A percentile compares a stretch with the other conserved stretches of the same genome.
Evolutionary conservation across 2,888 invertebrate genomes (phyloP).

Genomic region (Platycheirus albimanus): DNA sequence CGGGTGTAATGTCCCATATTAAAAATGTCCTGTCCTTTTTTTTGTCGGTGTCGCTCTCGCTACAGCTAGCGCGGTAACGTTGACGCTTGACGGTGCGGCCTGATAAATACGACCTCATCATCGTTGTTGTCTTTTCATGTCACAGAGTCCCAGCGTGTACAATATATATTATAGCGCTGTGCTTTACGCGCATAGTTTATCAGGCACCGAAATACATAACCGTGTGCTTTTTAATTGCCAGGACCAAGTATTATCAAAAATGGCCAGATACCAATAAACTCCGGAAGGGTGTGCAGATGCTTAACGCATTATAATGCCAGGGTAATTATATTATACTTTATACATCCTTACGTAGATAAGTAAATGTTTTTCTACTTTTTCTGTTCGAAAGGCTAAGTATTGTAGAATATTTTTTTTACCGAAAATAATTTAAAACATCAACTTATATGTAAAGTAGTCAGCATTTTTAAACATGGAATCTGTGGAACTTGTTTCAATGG

Average conservation of each 20-base stretch:
- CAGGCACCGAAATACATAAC: background rate
- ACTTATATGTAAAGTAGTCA: no score
- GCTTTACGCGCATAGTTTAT: background rate
- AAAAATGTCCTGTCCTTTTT: conserved; percentile 17
- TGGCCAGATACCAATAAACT: background rate
- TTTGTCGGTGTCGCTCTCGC: background rate
- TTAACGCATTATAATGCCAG: background rate
- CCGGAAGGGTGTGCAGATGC: background rate
- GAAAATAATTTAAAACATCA: no score
- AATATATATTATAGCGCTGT: background rate
- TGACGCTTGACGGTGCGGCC: background rate
- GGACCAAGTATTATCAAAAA: conserved; percentile 14
- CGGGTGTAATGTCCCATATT: conserved; percentile 18
- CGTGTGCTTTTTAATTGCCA: conserved; percentile 25
- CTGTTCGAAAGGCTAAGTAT: no score
- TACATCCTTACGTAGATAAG: background rate
- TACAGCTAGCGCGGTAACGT: background rate
- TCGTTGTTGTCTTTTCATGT: conserved; percentile 10
- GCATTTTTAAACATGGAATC: no score
- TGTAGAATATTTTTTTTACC: no score
- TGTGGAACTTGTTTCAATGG: no score
- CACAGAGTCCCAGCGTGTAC: background rate
- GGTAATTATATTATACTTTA: background rate
- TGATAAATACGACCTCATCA: conserved; percentile 22
- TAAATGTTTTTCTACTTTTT: background rate